phyloP scores from a whole-genome alignment of 2,888 invertebrate genomes.

The Epinotia bilunana region DNA sequence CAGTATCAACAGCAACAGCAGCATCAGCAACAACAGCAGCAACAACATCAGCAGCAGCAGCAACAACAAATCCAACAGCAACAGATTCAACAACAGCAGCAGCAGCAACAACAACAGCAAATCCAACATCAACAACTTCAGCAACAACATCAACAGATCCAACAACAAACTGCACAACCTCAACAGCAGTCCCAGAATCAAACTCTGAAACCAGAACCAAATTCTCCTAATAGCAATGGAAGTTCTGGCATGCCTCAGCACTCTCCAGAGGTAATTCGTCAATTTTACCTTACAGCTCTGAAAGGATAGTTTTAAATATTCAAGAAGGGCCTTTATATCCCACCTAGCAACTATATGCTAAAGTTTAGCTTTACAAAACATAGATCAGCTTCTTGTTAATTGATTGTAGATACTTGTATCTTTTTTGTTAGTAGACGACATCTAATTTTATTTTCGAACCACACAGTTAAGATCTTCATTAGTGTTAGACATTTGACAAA shows the following conservation, averaged over 20 bases:
- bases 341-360: not conserved
- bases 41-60: conserved; percentile 71
- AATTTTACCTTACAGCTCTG: conserved; percentile 40
- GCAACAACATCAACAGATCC: conserved; percentile 73
- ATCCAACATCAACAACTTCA: conserved; percentile 67
- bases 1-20: conserved; percentile 66
- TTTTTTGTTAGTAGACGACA: not conserved
- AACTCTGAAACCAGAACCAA: conserved; percentile 75
- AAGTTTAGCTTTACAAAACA: not conserved
- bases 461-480: not conserved
- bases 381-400: not conserved
- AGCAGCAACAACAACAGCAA: conserved; percentile 63
- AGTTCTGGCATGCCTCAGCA: conserved; percentile 74
- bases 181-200: conserved; percentile 64
- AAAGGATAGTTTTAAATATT: conserved; percentile 29
- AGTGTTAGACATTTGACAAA: conserved; percentile 40
- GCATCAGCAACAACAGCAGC: conserved; percentile 64
- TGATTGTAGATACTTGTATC: not conserved
- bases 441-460: not conserved
- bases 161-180: conserved; percentile 50
- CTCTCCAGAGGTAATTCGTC: conserved; percentile 69
- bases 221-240: conserved; percentile 75
- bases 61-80: conserved; percentile 67
- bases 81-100: conserved; percentile 65
- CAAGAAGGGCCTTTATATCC: not conserved